These are phyloP conservation scores for Drosophila sordidula DNA, from an alignment of 2,888 invertebrate species.

Conservation along the genomic window DNA sequence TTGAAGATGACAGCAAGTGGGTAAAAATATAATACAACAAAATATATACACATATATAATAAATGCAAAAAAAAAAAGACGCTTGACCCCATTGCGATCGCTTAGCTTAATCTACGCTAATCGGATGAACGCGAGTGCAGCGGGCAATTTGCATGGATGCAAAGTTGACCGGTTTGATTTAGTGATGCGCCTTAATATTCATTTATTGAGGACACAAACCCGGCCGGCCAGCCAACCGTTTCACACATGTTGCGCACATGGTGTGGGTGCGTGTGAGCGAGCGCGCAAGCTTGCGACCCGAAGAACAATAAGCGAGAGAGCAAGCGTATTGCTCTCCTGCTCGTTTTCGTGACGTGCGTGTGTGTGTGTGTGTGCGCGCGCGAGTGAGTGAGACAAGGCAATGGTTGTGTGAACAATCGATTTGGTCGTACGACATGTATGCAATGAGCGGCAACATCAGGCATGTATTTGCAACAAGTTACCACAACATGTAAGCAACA, in stretches of 20 bases:
- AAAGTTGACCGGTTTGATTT: slow-evolving; percentile 28
- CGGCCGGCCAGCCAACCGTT: slow-evolving; percentile 25
- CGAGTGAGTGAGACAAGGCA: slow-evolving; percentile 3
- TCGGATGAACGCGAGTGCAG: slow-evolving; percentile 19
- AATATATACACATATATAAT: neutral
- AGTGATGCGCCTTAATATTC: slow-evolving; percentile 40
- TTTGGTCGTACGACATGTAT: slow-evolving; percentile 23
- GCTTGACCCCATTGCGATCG: slow-evolving; percentile 44
- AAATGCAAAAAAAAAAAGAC: slow-evolving; percentile 6
- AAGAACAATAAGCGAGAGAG: slow-evolving; percentile 35
- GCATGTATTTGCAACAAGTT: slow-evolving; percentile 27
- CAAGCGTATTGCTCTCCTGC: slow-evolving; percentile 34
- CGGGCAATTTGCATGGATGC: slow-evolving; percentile 23
- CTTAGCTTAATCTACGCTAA: slow-evolving; percentile 41
- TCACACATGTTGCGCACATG: slow-evolving; percentile 46
- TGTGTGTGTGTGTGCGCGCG: slow-evolving; percentile 6
- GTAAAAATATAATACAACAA: neutral
- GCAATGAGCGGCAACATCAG: slow-evolving; percentile 34
- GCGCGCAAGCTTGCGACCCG: slow-evolving; percentile 18
- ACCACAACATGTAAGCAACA: slow-evolving; percentile 32
- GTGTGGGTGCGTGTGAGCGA: slow-evolving; percentile 8
- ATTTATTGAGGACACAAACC: slow-evolving; percentile 66
- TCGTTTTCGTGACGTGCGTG: slow-evolving; percentile 51
- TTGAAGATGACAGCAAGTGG: slow-evolving; percentile 30
- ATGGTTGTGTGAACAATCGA: neutral